These are phyloP conservation scores for Gobius niger DNA, from an alignment of 2,113 vertebrate genomes.

Conservation along the genomic window DNA sequence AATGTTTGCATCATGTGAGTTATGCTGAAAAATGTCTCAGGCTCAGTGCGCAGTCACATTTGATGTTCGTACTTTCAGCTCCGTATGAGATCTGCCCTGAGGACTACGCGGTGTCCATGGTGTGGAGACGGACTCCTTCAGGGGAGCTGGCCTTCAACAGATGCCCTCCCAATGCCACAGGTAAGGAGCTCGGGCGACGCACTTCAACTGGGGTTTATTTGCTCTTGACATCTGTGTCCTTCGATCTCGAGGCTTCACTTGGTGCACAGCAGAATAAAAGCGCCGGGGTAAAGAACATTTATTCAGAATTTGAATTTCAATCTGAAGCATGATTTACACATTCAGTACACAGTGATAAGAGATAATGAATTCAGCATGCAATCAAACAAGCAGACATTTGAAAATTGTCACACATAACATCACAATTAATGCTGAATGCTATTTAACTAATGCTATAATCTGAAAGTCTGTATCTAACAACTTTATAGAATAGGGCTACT, in stretches of 20 bases:
- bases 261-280: neutral
- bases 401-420: no score
- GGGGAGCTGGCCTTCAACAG: conserved; percentile 96
- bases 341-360: neutral
- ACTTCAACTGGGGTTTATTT: neutral
- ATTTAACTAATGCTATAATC: no score
- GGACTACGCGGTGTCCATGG: conserved; percentile 94
- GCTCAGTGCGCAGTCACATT: conserved; percentile 4
- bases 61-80: conserved; percentile 74
- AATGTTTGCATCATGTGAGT: conserved; percentile 51
- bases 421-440: no score
- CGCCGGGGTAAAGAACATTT: neutral
- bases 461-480: no score
- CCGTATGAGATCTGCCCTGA: conserved; percentile 99
- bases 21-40: conserved; percentile 33
- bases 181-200: conserved; percentile 67
- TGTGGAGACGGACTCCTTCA: conserved; percentile 97
- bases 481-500: neutral
- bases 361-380: neutral
- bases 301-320: neutral
- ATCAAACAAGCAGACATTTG: neutral
- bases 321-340: neutral
- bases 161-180: conserved; percentile 96
- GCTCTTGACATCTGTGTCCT: neutral
- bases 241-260: neutral